A percentile compares a stretch with the other conserved stretches of the same genome.
phyloP scores from a whole-genome alignment of 53 echinoderm and acorn worm genomes.

The Actinopyga echinites region DNA sequence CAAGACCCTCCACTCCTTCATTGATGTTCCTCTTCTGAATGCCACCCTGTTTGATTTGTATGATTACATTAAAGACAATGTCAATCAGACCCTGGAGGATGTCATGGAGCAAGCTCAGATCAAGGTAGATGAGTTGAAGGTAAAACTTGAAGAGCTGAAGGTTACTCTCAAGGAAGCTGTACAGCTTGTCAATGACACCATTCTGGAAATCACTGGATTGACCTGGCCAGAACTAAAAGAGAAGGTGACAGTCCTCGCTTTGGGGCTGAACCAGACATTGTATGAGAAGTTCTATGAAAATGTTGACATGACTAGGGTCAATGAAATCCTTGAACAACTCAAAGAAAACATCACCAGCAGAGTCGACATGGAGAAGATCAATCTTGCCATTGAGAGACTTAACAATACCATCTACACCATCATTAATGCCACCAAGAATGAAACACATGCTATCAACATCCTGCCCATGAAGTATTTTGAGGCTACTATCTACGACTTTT shows the following conservation, averaged over 20 bases:
- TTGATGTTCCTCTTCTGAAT: constrained; percentile 60
- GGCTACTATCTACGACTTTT: constrained; percentile 52
- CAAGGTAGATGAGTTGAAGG: constrained; percentile 35
- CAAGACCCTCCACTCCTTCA: constrained; percentile 46
- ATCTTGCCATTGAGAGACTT: constrained; percentile 45
- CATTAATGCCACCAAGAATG: constrained; percentile 59
- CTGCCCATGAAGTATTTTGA: constrained; percentile 67
- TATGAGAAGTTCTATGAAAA: constrained; percentile 18
- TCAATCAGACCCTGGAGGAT: constrained; percentile 12
- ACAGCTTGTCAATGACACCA: constrained; percentile 2
- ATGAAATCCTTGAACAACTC: constrained; percentile 44
- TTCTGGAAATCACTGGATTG: constrained; percentile 15
- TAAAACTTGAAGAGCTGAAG: constrained; percentile 35
- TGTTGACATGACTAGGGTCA: constrained; percentile 46
- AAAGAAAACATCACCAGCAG: constrained; percentile 40
- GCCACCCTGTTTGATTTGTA: constrained; percentile 23
- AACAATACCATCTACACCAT: constrained; percentile 40
- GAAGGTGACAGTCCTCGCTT: not conserved
- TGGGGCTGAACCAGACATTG: constrained; percentile 45
- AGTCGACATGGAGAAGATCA: constrained; percentile 19
- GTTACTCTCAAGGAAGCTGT: constrained; percentile 3
- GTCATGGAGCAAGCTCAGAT: constrained; percentile 12
- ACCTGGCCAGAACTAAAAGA: constrained; percentile 25
- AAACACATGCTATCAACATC: constrained; percentile 64
- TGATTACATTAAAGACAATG: constrained; percentile 17